Conservation (phyloP, 2,113 vertebrate genomes). For the Sphaerodactylus townsendi region DNA sequence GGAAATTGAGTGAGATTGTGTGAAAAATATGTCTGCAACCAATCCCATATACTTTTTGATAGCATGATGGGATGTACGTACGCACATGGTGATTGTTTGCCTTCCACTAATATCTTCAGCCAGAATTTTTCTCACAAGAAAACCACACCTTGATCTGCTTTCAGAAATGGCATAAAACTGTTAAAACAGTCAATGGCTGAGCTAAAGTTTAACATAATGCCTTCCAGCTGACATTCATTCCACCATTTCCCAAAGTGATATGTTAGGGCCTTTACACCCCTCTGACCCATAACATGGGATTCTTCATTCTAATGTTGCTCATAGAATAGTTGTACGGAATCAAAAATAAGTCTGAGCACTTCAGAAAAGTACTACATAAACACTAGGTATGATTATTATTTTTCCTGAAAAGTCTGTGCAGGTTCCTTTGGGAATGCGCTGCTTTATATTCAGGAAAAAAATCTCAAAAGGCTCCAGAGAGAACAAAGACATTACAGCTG, state of each 20-base stretch:
- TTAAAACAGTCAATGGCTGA: background rate
- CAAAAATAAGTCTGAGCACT: background rate
- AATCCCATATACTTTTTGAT: background rate
- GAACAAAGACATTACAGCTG: background rate
- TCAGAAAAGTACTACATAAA: too few relatives aligned
- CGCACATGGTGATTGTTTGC: background rate
- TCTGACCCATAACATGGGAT: background rate
- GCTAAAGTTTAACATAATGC: background rate
- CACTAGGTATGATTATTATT: background rate
- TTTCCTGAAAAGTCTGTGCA: background rate
- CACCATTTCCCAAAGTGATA: background rate
- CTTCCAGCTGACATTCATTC: background rate
- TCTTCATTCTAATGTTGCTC: background rate
- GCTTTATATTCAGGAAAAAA: background rate
- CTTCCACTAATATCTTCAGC: background rate
- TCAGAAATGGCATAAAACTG: background rate
- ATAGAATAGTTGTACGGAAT: background rate
- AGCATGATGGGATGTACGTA: too few relatives aligned
- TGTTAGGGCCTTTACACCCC: background rate
- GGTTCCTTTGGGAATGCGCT: background rate
- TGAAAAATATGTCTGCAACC: too few relatives aligned
- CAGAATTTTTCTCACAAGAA: background rate
- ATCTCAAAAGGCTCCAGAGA: background rate
- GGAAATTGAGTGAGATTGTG: too few relatives aligned
- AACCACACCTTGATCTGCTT: too few relatives aligned